Evolutionary conservation across 2,797 vertebrate species (phyloP), one percentile per base, ranked within the genome.

Genomic region (Cyprinodon diabolis): DNA sequence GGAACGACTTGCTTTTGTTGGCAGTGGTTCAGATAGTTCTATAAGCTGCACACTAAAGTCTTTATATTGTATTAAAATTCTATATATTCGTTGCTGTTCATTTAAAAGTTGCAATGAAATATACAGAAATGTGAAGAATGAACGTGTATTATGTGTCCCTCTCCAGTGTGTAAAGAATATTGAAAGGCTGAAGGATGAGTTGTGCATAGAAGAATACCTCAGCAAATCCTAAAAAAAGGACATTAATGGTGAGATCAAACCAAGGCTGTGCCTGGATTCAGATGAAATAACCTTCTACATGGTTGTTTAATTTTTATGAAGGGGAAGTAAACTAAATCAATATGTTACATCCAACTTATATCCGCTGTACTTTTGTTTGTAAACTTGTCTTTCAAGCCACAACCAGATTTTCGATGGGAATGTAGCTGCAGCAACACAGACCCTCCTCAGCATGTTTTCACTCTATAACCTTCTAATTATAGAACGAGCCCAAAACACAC

Each of bases 391-490:
- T 30, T 62, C 17, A 21, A 60, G 17, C 25, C 62, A 52, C 66
- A 65, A 68, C 65, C 62, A 67, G 55, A 0, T 30, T 65, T 58
- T 79, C 17, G 66, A 10, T 55, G 37, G 63, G 21, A 54, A 23
- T 49, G 52, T 76, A 80, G 81, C 81, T 87, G 72, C 75, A 45
- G 49, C 9, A 52, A 48, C 45, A 72, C 85, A 66, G 51, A 80
- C 48, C 25, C 7, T 75, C 70, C 43, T 23, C n/a, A 47, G 40
- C 72, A 6, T 40, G 56, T 21, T 62, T 66, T 30, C 67, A 75
- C 58, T 68, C 58, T 78, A 13, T 66, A 78, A 77, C 62, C 75
- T 79, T 81, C 69, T 78, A 83, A 79, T 86, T 85, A 81, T 68
- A 83, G 84, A 52, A 63, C 47, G 69, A 40, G 62, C 66, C 72